Evolutionary conservation across 1,140 invertebrate genomes (phyloP).

Genomic region (Brachionus paranguensis): DNA sequence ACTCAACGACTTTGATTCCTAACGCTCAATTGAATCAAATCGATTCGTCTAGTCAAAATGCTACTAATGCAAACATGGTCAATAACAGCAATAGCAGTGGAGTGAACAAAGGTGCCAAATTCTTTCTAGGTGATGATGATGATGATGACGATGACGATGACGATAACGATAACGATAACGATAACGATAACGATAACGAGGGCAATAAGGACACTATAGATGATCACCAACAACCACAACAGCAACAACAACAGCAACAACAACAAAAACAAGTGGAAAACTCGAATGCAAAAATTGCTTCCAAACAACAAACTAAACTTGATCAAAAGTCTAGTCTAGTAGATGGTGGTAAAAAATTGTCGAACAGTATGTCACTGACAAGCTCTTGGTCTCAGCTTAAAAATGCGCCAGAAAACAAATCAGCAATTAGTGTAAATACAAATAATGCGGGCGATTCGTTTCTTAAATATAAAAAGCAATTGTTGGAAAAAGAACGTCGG

Average conservation of each 20-base stretch:
- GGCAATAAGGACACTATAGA: background rate
- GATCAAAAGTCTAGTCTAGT: background rate
- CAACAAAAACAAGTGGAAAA: background rate
- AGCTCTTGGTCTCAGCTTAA: conserved; percentile 21
- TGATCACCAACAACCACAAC: background rate
- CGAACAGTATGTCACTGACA: background rate
- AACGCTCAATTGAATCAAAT: background rate
- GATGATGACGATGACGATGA: background rate
- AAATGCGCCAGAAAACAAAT: background rate
- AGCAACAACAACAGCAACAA: background rate
- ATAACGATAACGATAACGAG: background rate
- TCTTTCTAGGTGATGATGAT: conserved; percentile 30
- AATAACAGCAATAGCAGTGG: background rate
- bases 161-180: background rate
- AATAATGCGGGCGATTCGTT: conserved; percentile 22
- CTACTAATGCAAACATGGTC: background rate
- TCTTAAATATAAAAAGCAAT: conserved; percentile 31
- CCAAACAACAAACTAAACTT: background rate
- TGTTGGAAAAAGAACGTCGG: background rate
- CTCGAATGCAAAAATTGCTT: too few relatives aligned
- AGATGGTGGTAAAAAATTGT: background rate
- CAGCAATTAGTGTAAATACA: background rate
- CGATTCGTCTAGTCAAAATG: background rate
- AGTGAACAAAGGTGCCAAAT: background rate
- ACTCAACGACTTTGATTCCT: background rate